Percentiles rank a stretch among this genome's conserved stretches.
Evolutionary conservation across 2,888 invertebrate species (phyloP).

Genomic region (Dendrolimus houi): DNA sequence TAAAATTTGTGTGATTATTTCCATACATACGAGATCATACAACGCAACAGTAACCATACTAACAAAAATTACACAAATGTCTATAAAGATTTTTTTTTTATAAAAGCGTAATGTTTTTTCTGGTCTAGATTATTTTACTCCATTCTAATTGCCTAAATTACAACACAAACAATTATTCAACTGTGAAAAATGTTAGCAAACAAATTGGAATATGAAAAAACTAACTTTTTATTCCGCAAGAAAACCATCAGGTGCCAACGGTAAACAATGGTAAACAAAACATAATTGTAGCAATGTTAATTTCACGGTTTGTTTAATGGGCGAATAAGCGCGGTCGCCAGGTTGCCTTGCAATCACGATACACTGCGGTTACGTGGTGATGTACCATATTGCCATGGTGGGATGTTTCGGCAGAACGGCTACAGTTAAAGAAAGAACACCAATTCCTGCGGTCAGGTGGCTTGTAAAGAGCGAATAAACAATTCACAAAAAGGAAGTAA

Average conservation of each 20-base stretch:
- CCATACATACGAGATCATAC: too few species aligned
- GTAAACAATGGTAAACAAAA: constrained; percentile 10
- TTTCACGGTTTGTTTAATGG: constrained; percentile 19
- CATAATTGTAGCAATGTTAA: constrained; percentile 14
- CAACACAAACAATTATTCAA: not conserved
- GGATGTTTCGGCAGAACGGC: too few species aligned
- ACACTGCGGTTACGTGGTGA: not conserved
- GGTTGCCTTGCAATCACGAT: constrained; percentile 3
- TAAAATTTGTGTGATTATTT: too few species aligned
- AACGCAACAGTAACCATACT: too few species aligned
- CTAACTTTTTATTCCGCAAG: not conserved
- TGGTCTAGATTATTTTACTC: not conserved
- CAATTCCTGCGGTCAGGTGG: too few species aligned
- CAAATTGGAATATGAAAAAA: not conserved
- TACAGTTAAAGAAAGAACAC: too few species aligned
- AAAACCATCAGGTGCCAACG: not conserved
- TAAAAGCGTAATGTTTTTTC: not conserved
- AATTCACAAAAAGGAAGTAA: too few species aligned
- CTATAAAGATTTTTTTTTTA: too few species aligned
- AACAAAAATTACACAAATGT: too few species aligned
- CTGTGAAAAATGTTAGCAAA: not conserved
- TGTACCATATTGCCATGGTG: too few species aligned
- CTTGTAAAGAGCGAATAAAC: too few species aligned
- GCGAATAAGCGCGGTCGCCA: constrained; percentile 7
- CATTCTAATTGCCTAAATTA: not conserved